These are phyloP conservation scores for Mythimna loreyi DNA, from an alignment of 2,888 invertebrate genomes.

Conservation along the genomic window DNA sequence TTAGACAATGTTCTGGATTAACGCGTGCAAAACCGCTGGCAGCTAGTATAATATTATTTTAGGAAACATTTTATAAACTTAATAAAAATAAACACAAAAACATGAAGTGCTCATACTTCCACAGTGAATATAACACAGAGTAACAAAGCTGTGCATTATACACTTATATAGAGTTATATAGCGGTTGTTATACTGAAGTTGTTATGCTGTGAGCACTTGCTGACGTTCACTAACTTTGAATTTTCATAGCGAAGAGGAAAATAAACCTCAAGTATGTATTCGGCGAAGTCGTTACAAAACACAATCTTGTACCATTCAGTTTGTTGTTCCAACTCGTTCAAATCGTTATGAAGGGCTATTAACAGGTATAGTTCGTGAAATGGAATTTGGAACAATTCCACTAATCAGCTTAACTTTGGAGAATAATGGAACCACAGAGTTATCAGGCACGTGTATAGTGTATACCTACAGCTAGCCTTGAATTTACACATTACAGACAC, in stretches of 20 bases:
- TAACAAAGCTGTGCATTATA: conserved; percentile 21
- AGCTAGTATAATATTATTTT: neutral
- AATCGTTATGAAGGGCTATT: neutral
- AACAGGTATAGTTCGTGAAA: conserved; percentile 10
- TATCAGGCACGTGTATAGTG: neutral
- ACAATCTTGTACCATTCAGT: neutral
- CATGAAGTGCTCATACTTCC: conserved; percentile 6
- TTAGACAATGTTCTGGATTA: too few relatives aligned
- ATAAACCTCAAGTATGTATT: conserved; percentile 35
- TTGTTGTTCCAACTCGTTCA: neutral
- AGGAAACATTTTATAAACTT: neutral
- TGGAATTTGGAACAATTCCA: neutral
- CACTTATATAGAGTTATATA: conserved; percentile 2
- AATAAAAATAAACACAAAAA: conserved; percentile 21
- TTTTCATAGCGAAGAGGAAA: conserved; percentile 16
- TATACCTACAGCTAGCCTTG: neutral
- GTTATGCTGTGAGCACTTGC: conserved; percentile 21
- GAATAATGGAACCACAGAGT: neutral
- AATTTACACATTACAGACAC: too few relatives aligned
- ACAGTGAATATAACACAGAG: conserved; percentile 9
- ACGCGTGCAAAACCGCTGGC: neutral
- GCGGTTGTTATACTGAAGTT: conserved; percentile 2
- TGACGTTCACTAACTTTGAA: conserved; percentile 18
- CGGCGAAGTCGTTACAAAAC: neutral
- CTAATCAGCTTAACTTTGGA: neutral